Conservation (phyloP, 2,888 invertebrate genomes). For the Esperia sulphurella region DNA sequence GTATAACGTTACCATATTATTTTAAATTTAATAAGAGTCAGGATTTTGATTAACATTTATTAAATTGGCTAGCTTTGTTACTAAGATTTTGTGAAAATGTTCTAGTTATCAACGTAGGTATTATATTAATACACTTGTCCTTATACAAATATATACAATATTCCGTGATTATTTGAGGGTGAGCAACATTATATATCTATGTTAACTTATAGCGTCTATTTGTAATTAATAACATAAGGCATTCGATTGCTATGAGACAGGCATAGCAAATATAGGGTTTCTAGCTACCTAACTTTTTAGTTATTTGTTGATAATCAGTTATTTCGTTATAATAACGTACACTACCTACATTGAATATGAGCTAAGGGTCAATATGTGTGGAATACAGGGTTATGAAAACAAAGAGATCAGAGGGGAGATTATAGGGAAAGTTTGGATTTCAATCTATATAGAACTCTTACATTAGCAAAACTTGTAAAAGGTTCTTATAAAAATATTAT, state of each 20-base stretch:
- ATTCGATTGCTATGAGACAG: conserved; percentile 33
- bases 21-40: too few species aligned
- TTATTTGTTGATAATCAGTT: conserved; percentile 50
- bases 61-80: not conserved
- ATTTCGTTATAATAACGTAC: conserved; percentile 29
- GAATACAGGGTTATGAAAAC: conserved; percentile 26
- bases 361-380: conserved; percentile 15
- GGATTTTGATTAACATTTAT: too few species aligned
- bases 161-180: conserved; percentile 33
- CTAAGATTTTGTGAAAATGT: not conserved
- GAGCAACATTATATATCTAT: conserved; percentile 41
- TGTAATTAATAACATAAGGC: conserved; percentile 37
- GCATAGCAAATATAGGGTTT: conserved; percentile 31
- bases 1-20: too few species aligned
- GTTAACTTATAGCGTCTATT: conserved; percentile 28
- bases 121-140: conserved; percentile 26
- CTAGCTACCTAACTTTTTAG: conserved; percentile 22
- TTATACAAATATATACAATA: conserved; percentile 15
- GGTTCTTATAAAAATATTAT: conserved; percentile 58
- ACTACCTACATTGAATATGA: conserved; percentile 8
- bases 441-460: conserved; percentile 33
- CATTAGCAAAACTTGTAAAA: conserved; percentile 45
- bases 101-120: not conserved
- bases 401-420: conserved; percentile 43
- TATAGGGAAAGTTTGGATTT: conserved; percentile 31